phyloP scores from a whole-genome alignment of 2,888 invertebrate species.

The Volucella inflata region DNA sequence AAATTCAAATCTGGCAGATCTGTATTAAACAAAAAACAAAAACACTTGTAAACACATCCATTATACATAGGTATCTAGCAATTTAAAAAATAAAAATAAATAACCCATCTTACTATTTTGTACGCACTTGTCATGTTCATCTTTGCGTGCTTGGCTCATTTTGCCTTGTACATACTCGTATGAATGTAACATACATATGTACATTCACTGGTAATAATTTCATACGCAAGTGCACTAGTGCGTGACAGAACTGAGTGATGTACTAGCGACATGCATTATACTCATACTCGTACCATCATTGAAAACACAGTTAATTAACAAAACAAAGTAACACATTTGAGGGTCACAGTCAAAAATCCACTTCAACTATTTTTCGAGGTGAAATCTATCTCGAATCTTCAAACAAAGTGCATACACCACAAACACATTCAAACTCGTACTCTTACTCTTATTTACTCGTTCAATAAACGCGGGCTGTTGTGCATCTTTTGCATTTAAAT shows the following conservation, averaged over 20 bases:
- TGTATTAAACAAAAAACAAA: too few relatives aligned
- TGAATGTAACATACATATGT: too few relatives aligned
- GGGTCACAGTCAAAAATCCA: conserved; percentile 18
- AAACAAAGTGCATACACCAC: conserved; percentile 27
- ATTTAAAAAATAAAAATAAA: too few relatives aligned
- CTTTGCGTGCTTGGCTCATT: too few relatives aligned
- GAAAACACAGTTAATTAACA: conserved; percentile 41
- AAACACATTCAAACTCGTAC: not conserved
- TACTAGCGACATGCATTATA: conserved; percentile 23
- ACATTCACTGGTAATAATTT: conserved; percentile 13
- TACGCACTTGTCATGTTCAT: too few relatives aligned
- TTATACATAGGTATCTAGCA: too few relatives aligned
- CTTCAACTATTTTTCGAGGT: conserved; percentile 35
- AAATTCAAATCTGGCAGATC: too few relatives aligned
- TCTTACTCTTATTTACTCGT: not conserved
- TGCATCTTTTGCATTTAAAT: conserved; percentile 59
- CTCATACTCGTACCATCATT: not conserved
- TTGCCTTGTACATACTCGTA: too few relatives aligned
- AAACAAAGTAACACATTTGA: conserved; percentile 38
- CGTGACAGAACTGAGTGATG: conserved; percentile 42
- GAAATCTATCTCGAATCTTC: conserved; percentile 32
- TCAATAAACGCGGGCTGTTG: conserved; percentile 16
- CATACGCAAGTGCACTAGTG: conserved; percentile 40
- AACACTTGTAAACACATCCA: too few relatives aligned
- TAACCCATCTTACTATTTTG: too few relatives aligned